These are phyloP conservation scores for Spialia ferax DNA, from an alignment of 2,888 invertebrate species.

Conservation along the genomic window DNA sequence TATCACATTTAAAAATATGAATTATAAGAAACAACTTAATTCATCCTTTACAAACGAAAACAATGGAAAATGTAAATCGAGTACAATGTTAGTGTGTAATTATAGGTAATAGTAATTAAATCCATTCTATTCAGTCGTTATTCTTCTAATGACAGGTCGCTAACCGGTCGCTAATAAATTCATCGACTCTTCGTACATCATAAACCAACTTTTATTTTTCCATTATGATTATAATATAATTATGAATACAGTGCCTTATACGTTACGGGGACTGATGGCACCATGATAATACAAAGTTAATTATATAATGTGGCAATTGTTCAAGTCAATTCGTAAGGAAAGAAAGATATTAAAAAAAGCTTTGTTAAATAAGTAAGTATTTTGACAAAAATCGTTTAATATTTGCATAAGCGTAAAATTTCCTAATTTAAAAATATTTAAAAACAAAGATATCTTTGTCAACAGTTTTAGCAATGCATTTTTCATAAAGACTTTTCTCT, in stretches of 20 bases:
- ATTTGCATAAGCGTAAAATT: neutral
- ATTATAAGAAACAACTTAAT: constrained; percentile 12
- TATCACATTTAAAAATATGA: constrained; percentile 24
- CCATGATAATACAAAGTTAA: too few relatives aligned
- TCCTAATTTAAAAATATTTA: neutral
- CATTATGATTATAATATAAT: too few relatives aligned
- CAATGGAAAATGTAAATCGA: constrained; percentile 30
- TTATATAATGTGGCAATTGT: too few relatives aligned
- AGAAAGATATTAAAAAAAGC: too few relatives aligned
- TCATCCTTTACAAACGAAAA: constrained; percentile 25
- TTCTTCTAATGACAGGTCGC: constrained; percentile 28
- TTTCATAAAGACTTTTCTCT: constrained; percentile 41
- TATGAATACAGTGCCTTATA: too few relatives aligned
- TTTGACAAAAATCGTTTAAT: too few relatives aligned
- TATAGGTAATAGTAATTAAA: constrained; percentile 20
- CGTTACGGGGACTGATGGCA: too few relatives aligned
- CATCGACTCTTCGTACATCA: constrained; percentile 13
- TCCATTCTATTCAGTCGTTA: constrained; percentile 19
- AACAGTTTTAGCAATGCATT: neutral
- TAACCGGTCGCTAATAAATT: constrained; percentile 28
- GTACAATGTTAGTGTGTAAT: constrained; percentile 21
- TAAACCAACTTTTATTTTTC: too few relatives aligned
- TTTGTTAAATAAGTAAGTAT: too few relatives aligned
- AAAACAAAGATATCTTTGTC: neutral
- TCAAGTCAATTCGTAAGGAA: too few relatives aligned